These are phyloP conservation scores for Halcyon senegalensis DNA, from an alignment of 2,113 vertebrate genomes.

Conservation along the genomic window DNA sequence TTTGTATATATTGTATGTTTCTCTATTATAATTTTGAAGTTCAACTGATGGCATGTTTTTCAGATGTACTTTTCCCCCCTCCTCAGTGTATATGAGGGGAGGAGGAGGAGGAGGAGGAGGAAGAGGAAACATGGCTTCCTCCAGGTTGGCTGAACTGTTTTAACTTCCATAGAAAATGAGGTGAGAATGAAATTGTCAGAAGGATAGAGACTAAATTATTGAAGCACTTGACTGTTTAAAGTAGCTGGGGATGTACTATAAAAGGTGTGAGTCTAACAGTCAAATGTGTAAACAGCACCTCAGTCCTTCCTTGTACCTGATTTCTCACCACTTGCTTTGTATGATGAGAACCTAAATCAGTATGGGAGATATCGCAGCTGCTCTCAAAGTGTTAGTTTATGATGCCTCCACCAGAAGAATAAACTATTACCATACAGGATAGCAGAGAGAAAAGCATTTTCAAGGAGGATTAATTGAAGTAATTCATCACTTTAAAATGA, in stretches of 20 bases:
- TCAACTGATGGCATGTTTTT: neutral
- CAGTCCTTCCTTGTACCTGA: slow-evolving; percentile 43
- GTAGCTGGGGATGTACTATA: slow-evolving; percentile 40
- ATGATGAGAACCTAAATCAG: slow-evolving; percentile 31
- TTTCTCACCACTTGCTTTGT: slow-evolving; percentile 60
- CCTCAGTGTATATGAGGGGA: accelerated
- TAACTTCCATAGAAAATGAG: slow-evolving; percentile 73
- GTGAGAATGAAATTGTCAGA: slow-evolving; percentile 75
- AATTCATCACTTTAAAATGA: slow-evolving; percentile 52
- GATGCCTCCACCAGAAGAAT: slow-evolving; percentile 12
- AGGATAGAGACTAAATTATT: slow-evolving; percentile 65
- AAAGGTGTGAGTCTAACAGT: slow-evolving; percentile 69
- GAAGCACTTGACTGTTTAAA: slow-evolving; percentile 49
- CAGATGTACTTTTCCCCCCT: neutral
- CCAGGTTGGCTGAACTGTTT: slow-evolving; percentile 67
- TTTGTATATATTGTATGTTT: neutral
- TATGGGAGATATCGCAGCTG: neutral
- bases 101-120: neutral
- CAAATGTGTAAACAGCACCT: slow-evolving; percentile 57
- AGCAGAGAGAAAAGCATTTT: slow-evolving; percentile 42
- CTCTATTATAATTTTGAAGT: neutral
- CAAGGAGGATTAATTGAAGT: slow-evolving; percentile 54
- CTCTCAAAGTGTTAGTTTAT: slow-evolving; percentile 38
- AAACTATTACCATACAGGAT: slow-evolving; percentile 1
- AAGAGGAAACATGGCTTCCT: slow-evolving; percentile 46